Conservation (phyloP, 2,113 vertebrate species). For the Pachyramphus minor region DNA sequence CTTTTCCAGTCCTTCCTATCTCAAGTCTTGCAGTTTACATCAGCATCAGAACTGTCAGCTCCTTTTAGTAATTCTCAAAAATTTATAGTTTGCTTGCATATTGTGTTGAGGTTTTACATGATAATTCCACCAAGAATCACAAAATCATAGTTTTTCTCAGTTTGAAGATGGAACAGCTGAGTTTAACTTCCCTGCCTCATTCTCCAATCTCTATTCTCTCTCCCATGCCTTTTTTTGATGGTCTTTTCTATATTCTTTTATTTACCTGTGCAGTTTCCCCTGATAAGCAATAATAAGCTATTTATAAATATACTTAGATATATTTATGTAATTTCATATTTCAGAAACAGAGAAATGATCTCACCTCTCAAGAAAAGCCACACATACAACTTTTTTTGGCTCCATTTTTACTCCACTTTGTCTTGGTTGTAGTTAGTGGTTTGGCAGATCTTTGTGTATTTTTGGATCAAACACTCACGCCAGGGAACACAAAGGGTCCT, state of each 20-base stretch:
- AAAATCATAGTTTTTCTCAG: not conserved
- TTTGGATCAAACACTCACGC: slow-evolving; percentile 76
- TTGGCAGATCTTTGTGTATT: slow-evolving; percentile 73
- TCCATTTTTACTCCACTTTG: slow-evolving; percentile 47
- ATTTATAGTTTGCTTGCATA: not conserved
- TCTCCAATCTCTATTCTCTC: not conserved
- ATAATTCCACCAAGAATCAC: not conserved
- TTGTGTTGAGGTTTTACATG: slow-evolving; percentile 1
- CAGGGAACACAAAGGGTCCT: slow-evolving; percentile 76
- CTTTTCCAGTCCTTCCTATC: not conserved
- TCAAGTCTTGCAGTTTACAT: not conserved
- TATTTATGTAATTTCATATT: slow-evolving; percentile 13
- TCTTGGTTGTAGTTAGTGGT: slow-evolving; percentile 78
- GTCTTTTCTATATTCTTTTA: not conserved
- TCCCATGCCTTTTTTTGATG: not conserved
- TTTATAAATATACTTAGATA: not conserved
- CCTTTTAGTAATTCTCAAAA: not conserved
- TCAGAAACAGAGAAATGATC: slow-evolving; percentile 49
- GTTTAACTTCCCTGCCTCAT: not conserved
- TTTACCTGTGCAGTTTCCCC: not conserved
- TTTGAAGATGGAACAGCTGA: not conserved
- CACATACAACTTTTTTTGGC: slow-evolving; percentile 57
- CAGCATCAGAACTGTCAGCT: not conserved
- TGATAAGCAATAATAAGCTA: not conserved
- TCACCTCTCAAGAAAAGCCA: slow-evolving; percentile 54